A percentile compares a stretch with the other conserved stretches of the same genome.
phyloP scores from a whole-genome alignment of 2,113 vertebrate species.

The Numida meleagris region DNA sequence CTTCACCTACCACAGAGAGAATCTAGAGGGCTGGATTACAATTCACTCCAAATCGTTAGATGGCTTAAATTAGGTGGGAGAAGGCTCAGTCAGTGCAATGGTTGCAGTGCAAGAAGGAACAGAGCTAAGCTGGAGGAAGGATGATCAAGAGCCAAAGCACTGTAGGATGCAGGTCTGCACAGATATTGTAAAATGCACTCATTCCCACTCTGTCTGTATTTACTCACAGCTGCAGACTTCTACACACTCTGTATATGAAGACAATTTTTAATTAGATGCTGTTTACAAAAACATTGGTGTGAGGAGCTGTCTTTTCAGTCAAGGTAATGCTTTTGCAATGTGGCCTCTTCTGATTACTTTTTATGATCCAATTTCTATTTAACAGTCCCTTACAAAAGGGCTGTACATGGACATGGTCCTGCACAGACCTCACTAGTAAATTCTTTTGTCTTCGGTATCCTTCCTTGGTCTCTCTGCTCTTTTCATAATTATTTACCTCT shows the following conservation, averaged over 20 bases:
- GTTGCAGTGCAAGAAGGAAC: neutral
- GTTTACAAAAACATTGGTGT: neutral
- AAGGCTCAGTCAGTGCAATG: neutral
- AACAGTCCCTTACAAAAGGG: neutral
- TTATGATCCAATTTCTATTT: neutral
- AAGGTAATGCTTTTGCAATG: neutral
- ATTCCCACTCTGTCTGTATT: neutral
- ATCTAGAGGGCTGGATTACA: neutral
- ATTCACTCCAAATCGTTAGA: neutral
- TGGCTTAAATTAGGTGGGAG: neutral
- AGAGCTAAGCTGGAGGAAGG: neutral
- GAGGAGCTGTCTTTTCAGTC: neutral
- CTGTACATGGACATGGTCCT: neutral
- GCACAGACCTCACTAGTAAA: neutral
- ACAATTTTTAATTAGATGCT: constrained; percentile 1
- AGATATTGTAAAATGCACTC: neutral
- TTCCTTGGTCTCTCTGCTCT: neutral
- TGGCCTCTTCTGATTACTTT: neutral
- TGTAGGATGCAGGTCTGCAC: neutral
- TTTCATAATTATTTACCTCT: neutral
- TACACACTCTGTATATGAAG: neutral
- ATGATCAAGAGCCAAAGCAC: neutral
- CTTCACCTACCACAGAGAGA: neutral
- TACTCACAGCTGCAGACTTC: neutral
- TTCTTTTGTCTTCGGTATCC: neutral